These are phyloP conservation scores for Pedionomus torquatus DNA, from an alignment of 2,113 vertebrate species.

Conservation along the genomic window DNA sequence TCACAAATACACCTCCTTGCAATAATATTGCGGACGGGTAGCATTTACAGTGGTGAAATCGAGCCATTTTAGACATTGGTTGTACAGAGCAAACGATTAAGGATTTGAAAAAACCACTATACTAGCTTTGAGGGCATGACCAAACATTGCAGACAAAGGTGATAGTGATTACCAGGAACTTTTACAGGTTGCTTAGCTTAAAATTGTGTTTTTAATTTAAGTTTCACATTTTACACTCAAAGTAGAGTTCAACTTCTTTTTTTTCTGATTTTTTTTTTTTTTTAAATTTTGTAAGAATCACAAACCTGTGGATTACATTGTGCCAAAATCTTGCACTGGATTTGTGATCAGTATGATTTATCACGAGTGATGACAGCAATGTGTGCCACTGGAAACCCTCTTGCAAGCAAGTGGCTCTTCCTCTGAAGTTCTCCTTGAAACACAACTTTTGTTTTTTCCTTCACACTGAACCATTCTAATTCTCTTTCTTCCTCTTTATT, in stretches of 20 bases:
- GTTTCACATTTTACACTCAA: background rate
- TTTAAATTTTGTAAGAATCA: background rate
- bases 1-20: background rate
- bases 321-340: background rate
- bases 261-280: background rate
- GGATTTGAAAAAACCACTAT: background rate
- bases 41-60: background rate
- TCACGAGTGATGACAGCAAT: background rate
- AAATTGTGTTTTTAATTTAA: background rate
- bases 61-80: background rate
- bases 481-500: background rate
- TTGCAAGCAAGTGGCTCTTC: background rate
- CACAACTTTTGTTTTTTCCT: background rate
- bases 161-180: background rate
- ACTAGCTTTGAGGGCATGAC: background rate
- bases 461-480: background rate
- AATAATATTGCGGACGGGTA: accelerated
- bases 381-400: background rate
- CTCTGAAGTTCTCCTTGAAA: background rate
- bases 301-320: background rate
- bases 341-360: background rate
- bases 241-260: accelerated
- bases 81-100: background rate
- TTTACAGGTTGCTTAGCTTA: background rate
- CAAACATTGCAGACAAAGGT: background rate